Conservation (phyloP, 2,888 invertebrate species). For the Lymantria dispar region DNA sequence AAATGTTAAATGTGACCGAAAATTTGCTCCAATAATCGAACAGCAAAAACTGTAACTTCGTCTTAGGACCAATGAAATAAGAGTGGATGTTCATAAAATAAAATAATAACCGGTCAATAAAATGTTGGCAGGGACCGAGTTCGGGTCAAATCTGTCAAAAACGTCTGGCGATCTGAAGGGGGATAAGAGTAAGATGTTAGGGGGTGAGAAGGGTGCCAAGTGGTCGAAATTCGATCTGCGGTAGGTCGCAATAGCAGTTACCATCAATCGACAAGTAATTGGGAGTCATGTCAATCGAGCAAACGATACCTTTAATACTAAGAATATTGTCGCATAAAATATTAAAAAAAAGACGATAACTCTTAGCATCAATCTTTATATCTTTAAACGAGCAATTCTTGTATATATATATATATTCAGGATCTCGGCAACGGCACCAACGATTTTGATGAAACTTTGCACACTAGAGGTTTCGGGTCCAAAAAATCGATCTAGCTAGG, state of each 20-base stretch:
- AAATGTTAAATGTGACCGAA: constrained; percentile 62
- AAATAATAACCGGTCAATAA: constrained; percentile 81
- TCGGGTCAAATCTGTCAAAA: constrained; percentile 74
- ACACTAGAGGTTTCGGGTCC: too few relatives aligned
- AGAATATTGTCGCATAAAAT: constrained; percentile 21
- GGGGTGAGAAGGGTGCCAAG: constrained; percentile 58
- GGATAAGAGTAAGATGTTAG: constrained; percentile 50
- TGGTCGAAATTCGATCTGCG: constrained; percentile 74
- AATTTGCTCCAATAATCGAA: constrained; percentile 71
- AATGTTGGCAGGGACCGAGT: constrained; percentile 57
- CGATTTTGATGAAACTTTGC: too few relatives aligned
- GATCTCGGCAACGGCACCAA: too few relatives aligned
- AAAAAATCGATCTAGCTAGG: too few relatives aligned
- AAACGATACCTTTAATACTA: constrained; percentile 53
- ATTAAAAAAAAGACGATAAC: background rate
- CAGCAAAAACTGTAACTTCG: constrained; percentile 72
- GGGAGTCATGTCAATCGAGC: constrained; percentile 63
- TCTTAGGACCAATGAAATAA: constrained; percentile 75
- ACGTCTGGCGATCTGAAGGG: constrained; percentile 49
- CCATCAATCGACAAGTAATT: constrained; percentile 75
- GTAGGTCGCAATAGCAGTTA: constrained; percentile 57
- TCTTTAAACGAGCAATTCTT: too few relatives aligned
- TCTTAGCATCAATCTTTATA: background rate
- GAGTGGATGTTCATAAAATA: constrained; percentile 79
- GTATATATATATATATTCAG: too few relatives aligned